A percentile compares a stretch with the other conserved stretches of the same genome.
These are phyloP conservation scores for Hemibagrus guttatus DNA, from an alignment of 2,797 vertebrate species.

Conservation along the genomic window DNA sequence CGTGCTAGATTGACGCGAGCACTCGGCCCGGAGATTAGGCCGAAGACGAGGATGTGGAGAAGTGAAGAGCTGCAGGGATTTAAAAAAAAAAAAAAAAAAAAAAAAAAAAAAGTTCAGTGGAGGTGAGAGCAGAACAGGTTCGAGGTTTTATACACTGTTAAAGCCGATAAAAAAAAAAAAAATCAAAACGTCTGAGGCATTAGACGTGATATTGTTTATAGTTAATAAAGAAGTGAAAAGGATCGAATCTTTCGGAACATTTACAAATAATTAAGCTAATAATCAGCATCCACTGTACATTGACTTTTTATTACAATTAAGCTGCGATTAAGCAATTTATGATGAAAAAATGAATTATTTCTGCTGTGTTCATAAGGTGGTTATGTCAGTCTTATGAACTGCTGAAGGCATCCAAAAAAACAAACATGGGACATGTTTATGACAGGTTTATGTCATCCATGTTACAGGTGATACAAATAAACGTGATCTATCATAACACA, in stretches of 20 bases:
- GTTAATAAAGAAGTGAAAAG: not conserved
- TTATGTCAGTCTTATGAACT: no score
- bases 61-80: conserved; percentile 39
- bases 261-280: not conserved
- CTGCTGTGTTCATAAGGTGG: no score
- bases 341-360: no score
- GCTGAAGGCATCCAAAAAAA: no score
- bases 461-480: no score
- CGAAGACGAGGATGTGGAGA: conserved; percentile 39
- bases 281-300: not conserved
- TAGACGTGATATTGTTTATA: not conserved
- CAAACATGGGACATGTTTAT: no score
- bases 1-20: conserved; percentile 63
- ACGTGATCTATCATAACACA: no score
- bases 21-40: conserved; percentile 62
- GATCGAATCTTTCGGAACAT: not conserved
- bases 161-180: not conserved
- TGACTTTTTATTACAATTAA: not conserved
- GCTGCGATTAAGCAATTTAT: no score
- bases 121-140: not conserved
- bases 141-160: not conserved
- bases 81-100: conserved; percentile 53
- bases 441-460: no score
- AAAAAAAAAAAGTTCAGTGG: not conserved
- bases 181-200: not conserved